Conservation (phyloP, 2,797 vertebrate genomes). For the Cetoscarus ocellatus region DNA sequence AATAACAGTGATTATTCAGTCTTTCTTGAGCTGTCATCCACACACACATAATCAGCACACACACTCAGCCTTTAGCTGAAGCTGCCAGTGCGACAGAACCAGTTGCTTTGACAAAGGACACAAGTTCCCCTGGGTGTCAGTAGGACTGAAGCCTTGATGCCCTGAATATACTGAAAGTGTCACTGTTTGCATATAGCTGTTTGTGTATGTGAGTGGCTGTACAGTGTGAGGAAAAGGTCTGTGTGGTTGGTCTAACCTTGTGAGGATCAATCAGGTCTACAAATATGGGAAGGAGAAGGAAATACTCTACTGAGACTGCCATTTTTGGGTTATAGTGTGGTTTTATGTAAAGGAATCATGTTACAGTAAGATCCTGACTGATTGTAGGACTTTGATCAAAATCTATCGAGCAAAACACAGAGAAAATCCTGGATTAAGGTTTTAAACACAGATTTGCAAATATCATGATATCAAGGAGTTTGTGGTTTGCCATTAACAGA, state of each 20-base stretch:
- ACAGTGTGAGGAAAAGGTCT: constrained; percentile 5
- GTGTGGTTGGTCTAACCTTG: constrained; percentile 1
- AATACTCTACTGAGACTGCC: neutral
- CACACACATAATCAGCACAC: constrained; percentile 12
- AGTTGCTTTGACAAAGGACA: constrained; percentile 82
- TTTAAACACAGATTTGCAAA: constrained; percentile 28
- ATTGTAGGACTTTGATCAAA: constrained; percentile 27
- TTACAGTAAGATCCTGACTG: neutral
- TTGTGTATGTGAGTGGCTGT: constrained; percentile 30
- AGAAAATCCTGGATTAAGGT: constrained; percentile 32
- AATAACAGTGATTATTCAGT: constrained; percentile 11
- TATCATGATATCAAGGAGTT: neutral
- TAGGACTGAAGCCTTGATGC: constrained; percentile 59
- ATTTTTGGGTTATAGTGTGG: neutral
- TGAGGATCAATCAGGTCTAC: neutral
- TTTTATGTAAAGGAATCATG: neutral
- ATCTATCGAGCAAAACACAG: constrained; percentile 11
- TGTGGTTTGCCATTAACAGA: neutral
- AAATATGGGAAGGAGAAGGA: neutral
- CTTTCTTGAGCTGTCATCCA: constrained; percentile 12
- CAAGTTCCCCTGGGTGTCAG: constrained; percentile 78
- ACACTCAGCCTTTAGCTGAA: constrained; percentile 70
- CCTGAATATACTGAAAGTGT: constrained; percentile 62
- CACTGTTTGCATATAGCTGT: constrained; percentile 37
- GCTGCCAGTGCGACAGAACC: constrained; percentile 74